These are phyloP conservation scores for Lepidochrysops patricia DNA, from an alignment of 2,888 invertebrate genomes.

Conservation along the genomic window DNA sequence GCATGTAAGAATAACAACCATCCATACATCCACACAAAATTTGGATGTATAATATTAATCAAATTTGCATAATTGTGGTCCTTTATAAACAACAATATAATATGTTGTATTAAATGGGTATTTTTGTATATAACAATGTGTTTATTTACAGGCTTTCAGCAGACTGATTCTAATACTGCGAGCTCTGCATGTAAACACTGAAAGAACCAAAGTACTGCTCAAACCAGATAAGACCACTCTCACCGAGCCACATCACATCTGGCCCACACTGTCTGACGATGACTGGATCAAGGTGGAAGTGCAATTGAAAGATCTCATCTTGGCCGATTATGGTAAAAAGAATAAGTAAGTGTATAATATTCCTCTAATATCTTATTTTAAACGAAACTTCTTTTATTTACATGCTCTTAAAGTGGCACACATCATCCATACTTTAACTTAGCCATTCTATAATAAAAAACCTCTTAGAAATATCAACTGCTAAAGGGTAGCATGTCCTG, in stretches of 20 bases:
- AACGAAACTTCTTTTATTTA: not conserved
- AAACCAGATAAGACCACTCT: constrained; percentile 99
- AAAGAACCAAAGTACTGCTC: constrained; percentile 97
- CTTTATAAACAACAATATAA: no score
- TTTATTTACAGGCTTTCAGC: constrained; percentile 85
- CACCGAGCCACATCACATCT: constrained; percentile 99
- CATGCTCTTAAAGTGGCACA: no score
- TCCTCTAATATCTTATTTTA: not conserved
- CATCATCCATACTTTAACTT: no score
- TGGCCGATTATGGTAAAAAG: constrained; percentile 99
- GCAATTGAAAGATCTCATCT: constrained; percentile 96
- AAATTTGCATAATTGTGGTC: no score
- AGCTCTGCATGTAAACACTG: constrained; percentile 98
- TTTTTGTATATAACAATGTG: constrained; percentile 23
- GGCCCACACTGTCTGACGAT: constrained; percentile 97
- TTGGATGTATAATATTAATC: no score
- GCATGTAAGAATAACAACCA: no score
- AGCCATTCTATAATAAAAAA: no score
- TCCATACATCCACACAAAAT: no score
- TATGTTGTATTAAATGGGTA: no score
- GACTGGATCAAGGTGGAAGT: constrained; percentile 99
- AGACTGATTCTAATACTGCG: constrained; percentile 96
- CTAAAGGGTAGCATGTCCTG: no score
- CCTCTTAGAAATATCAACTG: no score
- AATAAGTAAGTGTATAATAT: constrained; percentile 83